phyloP scores from a whole-genome alignment of 2,888 invertebrate species.

The Auanema freiburgensis region DNA sequence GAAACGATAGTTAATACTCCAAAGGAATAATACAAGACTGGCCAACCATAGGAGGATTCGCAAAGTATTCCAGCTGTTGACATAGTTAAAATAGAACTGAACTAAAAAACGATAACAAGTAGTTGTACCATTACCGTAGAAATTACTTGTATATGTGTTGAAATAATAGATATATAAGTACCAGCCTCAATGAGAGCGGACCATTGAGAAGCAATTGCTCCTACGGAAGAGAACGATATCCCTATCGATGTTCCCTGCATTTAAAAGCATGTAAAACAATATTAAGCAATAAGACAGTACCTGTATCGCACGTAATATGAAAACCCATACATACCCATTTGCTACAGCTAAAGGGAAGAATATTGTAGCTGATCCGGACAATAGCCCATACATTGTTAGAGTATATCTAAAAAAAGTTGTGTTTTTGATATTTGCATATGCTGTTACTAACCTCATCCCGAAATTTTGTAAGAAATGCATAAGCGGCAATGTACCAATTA shows the following conservation, averaged over 20 bases:
- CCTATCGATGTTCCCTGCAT: conserved; percentile 32
- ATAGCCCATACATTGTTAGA: conserved; percentile 13
- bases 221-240: conserved; percentile 30
- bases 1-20: conserved; percentile 26
- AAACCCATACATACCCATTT: conserved; percentile 4
- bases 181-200: conserved; percentile 27
- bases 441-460: conserved; percentile 20
- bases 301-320: conserved; percentile 16
- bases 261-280: background rate
- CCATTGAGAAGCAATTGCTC: conserved; percentile 34
- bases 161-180: conserved; percentile 32
- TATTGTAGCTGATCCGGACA: conserved; percentile 19
- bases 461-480: conserved; percentile 13
- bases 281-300: background rate
- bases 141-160: conserved; percentile 31
- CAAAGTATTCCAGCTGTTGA: conserved; percentile 30
- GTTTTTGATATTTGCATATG: too few relatives aligned
- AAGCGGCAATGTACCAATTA: conserved; percentile 25
- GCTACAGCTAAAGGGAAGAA: conserved; percentile 21
- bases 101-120: conserved; percentile 17
- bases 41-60: conserved; percentile 29
- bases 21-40: conserved; percentile 30
- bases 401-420: conserved; percentile 10
- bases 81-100: conserved; percentile 35
- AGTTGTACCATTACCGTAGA: conserved; percentile 11